Evolutionary conservation across 2,888 invertebrate genomes (phyloP), one percentile per base, ranked within the genome.

Genomic region (Beris chalybata): DNA sequence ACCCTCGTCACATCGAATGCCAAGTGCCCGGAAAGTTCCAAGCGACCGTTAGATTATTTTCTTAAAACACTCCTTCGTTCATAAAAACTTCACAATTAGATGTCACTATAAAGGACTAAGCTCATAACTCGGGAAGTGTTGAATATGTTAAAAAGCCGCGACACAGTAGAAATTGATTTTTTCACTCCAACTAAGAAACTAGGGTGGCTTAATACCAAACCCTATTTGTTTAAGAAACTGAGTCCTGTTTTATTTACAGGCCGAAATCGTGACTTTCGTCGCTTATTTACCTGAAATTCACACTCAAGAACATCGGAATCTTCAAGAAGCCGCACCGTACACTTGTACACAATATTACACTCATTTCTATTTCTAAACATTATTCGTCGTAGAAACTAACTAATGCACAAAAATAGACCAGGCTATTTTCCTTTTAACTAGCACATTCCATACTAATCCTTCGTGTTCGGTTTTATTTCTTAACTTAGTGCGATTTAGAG

Each of bases 271-370:
- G 29, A 3, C 1, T 22, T 22, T 3, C 22, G 22, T 22, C 22
- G 13, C 22, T 29, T 32, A 22, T 43, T 81, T 81, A 91, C 90
- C 87, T 93, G 93, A 85, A 93, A 94, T 86, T 94, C 94, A 81
- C 92, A 93, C 85, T 95, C 92, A 77, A 95, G 84, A 76, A 94
- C 90, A 84, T 95, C 94, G 73, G 91, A 89, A 83, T 95, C 94
- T 82, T 94, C 65, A 76, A 95, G 84, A 72, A 95, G 85, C 76
- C 94, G 87, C 75, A 95, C 91, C 74, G 93, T 93, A 81, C 92
- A 92, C 85, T 91, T 92, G 83, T 89, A 89, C 82, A 89, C 88
- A 82, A 89, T 85, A 81, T 86, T 86, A 76, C 86, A 83, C 84
- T 91, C 91, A 82, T 88, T 89, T 83, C 89, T 89, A 78, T 85